phyloP scores from a whole-genome alignment of 2,888 invertebrate genomes.

The Leptarthrus brevirostris region DNA sequence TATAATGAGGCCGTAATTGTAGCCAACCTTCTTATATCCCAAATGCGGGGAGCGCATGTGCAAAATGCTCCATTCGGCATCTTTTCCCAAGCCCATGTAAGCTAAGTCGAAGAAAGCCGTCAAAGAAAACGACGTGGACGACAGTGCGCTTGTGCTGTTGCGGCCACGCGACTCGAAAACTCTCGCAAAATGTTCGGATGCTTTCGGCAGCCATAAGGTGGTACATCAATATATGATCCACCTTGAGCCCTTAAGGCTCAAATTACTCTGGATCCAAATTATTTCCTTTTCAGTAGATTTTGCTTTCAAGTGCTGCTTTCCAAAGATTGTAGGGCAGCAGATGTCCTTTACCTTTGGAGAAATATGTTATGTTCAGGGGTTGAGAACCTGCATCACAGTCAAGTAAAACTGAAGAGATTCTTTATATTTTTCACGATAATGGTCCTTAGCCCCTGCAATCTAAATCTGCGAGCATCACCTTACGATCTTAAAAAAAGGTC shows the following conservation, averaged over 20 bases:
- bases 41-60: conserved; percentile 19
- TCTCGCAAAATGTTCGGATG: conserved; percentile 5
- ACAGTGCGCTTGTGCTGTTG: background rate
- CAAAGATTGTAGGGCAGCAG: conserved; percentile 34
- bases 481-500: background rate
- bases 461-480: conserved; percentile 1
- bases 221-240: conserved; percentile 41
- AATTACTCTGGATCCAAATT: conserved; percentile 51
- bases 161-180: conserved; percentile 41
- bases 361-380: background rate
- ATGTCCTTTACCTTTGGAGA: conserved; percentile 42
- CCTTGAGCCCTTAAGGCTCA: conserved; percentile 52
- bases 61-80: background rate
- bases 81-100: background rate
- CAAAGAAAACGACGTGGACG: background rate
- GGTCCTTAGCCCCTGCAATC: background rate
- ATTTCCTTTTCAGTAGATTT: conserved; percentile 48
- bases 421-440: background rate
- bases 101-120: background rate
- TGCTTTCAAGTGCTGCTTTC: background rate
- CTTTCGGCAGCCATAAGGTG: conserved; percentile 32
- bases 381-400: background rate
- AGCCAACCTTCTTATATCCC: background rate
- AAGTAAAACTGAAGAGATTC: background rate
- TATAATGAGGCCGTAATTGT: conserved; percentile 31